Conservation (phyloP, 2,113 vertebrate species). For the Heterochromis multidens region DNA sequence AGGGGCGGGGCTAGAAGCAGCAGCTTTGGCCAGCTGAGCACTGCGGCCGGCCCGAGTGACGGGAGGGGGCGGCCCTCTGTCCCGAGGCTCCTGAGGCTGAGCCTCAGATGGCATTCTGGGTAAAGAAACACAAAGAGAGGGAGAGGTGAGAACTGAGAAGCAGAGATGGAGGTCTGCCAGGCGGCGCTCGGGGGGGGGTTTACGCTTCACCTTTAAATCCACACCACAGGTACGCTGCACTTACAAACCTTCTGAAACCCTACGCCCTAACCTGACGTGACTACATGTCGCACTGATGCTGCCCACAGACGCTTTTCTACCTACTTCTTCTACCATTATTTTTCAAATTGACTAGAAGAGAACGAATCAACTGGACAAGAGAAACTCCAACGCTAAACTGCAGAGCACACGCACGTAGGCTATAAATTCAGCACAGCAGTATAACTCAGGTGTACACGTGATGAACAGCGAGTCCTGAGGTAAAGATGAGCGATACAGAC, state of each 20-base stretch:
- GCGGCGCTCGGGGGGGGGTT: background rate
- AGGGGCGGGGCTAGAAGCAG: background rate
- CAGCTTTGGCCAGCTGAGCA: slow-evolving; percentile 60
- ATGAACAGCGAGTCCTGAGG: no score
- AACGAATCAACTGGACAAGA: background rate
- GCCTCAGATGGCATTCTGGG: slow-evolving; percentile 73
- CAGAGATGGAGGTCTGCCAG: background rate
- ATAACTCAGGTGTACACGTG: background rate
- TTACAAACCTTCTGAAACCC: background rate
- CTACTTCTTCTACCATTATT: background rate
- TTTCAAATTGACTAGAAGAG: fast-evolving
- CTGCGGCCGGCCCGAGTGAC: slow-evolving; percentile 69
- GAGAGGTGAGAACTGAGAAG: background rate
- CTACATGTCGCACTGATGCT: no score
- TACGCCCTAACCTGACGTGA: background rate
- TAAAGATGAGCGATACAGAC: no score
- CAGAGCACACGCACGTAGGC: background rate
- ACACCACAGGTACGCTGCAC: background rate
- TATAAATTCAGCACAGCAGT: background rate
- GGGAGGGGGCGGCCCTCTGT: slow-evolving; percentile 62
- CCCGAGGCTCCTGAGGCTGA: slow-evolving; percentile 63
- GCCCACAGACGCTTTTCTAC: background rate
- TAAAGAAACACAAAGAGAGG: background rate
- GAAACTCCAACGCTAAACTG: background rate
- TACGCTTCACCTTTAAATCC: background rate